Base-by-base conservation (phyloP, 1,140 invertebrate genomes). In the Bombyx mandarina region DNA sequence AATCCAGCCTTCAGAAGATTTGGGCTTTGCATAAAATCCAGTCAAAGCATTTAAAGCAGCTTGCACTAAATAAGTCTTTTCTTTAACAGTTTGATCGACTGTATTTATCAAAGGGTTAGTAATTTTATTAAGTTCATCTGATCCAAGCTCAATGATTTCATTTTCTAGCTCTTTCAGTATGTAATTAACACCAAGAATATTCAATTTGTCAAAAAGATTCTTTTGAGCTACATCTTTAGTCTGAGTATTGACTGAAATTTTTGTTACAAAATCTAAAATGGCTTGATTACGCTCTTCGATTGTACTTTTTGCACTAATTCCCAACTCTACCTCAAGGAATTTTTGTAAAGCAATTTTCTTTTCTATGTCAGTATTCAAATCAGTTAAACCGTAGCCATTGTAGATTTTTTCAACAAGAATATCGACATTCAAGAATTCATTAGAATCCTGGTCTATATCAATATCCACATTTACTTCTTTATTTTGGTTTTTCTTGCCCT, bases 361-460 rank as follows among this genome's bases (percentile, higher is more conserved):
- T 56, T 80, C 78, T 49, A 75, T 52, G 9, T 66, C 71, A 6
- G 74, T 70, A 57, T 76, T 84, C 10, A 66, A 59, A 7, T 66
- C 58, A 52, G 57, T 69, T 55, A 86, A 67, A 12, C 78, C 82
- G 54, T 84, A 86, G 51, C 80, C 80, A 18, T 70, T 51, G 60
- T 82, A 82, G n/a, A 86, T 68, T 35, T 67, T 64, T 63, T 75
- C 77, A 79, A 79, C 83, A 52, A 86, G 67, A 56, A 80, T 75
- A 61, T 77, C 71, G 10, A 84, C 52, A 60, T 84, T 81, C 26
- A 77, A 57, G 7, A 69, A 70, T 49, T 74, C 63, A 49, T 64
- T 42, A 12, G 46, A 8, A 49, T 75, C 71, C 58, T 75, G 26
- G 26, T 35, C 26, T 35, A 35, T 3, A 5, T 35, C 26, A 5